Evolutionary conservation across 2,797 vertebrate species (phyloP), one percentile per base, ranked within the genome.

Genomic region (Sternarchorhynchus goeldii): DNA sequence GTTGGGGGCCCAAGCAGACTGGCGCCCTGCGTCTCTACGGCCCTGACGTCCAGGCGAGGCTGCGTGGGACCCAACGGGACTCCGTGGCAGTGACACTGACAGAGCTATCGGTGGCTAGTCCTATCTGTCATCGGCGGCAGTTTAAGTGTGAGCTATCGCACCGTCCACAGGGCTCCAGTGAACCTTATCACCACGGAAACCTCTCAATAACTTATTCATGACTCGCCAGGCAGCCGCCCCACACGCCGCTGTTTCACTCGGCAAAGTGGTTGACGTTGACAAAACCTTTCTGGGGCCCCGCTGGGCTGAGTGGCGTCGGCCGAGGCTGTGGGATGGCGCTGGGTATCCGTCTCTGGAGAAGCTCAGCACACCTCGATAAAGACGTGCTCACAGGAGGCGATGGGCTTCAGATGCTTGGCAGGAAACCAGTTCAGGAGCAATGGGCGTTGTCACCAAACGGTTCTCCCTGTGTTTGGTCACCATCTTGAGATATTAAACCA

Each of bases 151-250:
- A 86, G 83, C 75, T 83, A 86, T 86, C 72, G 85, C 85, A 83
- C 64, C 71, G 81, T 84, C 85, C 81, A 83, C 79, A 74, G 83
- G 83, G 82, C 81, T 79, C 82, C 81, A 80, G 83, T 83, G 83
- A 86, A 86, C 85, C 85, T 84, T 84, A 85, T 84, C 85, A 70
- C 83, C 81, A 78, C 74, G 75, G 85, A 86, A 85, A 85, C 85
- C 81, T 86, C 85, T 86, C 85, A 84, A 86, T 84, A 86, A 86
- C 83, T 84, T 83, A 84, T 85, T 85, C 83, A 86, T 86, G 81
- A 82, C 81, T 80, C 70, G 76, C 79, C 2, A 86, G 77, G 83
- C 79, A 79, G 82, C 78, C 69, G 82, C 66, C 77, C 14, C 55
- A 36, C 45, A 50, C 12, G 79, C 73, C 75, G 75, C 83, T 80